Evolutionary conservation across 2,113 vertebrate genomes (phyloP).

Genomic region (Garra rufa): DNA sequence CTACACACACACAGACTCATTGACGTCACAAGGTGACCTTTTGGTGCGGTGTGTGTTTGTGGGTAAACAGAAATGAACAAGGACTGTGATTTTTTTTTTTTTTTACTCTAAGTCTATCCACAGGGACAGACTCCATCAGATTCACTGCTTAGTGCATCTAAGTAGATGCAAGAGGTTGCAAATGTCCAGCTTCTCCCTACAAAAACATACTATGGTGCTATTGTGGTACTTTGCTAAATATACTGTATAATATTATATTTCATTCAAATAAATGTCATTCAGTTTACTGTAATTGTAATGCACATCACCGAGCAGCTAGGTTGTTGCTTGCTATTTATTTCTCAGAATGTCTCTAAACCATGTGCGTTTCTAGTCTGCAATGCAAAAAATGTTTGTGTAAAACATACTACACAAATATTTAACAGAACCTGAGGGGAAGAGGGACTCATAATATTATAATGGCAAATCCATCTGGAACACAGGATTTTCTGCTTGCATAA

Average conservation of each 20-base stretch:
- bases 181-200: background rate
- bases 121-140: background rate
- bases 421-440: background rate
- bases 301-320: background rate
- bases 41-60: constrained; percentile 72
- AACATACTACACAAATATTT: constrained; percentile 1
- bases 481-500: background rate
- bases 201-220: constrained; percentile 3
- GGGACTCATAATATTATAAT: background rate
- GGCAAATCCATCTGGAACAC: background rate
- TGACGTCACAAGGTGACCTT: constrained; percentile 71
- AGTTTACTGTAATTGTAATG: background rate
- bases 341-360: background rate
- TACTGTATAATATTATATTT: too few species aligned
- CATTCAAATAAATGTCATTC: background rate
- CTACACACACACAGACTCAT: constrained; percentile 17
- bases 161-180: background rate
- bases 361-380: background rate
- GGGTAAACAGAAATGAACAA: constrained; percentile 67
- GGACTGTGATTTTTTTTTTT: background rate
- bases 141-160: background rate
- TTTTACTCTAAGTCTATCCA: background rate
- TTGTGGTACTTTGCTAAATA: background rate
- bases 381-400: constrained; percentile 11
- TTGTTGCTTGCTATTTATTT: background rate